These are phyloP conservation scores for Hipposideros armiger DNA, from an alignment of 2,113 vertebrate species.

Conservation along the genomic window DNA sequence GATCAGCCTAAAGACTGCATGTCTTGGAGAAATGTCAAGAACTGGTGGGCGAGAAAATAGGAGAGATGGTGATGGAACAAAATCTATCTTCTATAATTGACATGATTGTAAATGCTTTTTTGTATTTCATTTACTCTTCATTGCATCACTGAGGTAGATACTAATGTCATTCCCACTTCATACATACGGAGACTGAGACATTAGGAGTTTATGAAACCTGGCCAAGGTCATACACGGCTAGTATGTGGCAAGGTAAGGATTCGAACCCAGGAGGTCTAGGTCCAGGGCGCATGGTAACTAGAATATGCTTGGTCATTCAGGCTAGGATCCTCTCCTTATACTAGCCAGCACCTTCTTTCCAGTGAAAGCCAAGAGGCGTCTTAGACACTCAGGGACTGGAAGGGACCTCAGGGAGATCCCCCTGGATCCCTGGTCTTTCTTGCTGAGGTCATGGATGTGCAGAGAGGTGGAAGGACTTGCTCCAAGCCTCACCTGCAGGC, in stretches of 20 bases:
- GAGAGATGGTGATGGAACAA: neutral
- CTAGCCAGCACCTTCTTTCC: neutral
- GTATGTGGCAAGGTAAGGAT: neutral
- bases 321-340: neutral
- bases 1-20: neutral
- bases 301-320: neutral
- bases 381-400: neutral
- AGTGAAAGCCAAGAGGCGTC: neutral
- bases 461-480: neutral
- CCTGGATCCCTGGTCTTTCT: neutral
- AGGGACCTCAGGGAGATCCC: neutral
- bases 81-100: neutral
- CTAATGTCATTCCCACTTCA: neutral
- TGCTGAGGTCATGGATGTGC: neutral
- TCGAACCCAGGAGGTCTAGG: neutral
- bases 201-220: neutral
- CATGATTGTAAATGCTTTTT: neutral
- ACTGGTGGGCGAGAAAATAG: neutral
- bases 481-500: neutral
- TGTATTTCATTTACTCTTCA: neutral
- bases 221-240: neutral
- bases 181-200: neutral
- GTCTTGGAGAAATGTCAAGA: slow-evolving; percentile 14
- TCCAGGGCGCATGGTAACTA: neutral
- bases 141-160: neutral